A percentile compares a stretch with the other conserved stretches of the same genome.
phyloP scores from a whole-genome alignment of 1,140 invertebrate species.

The Bursaphelenchus mucronatus region DNA sequence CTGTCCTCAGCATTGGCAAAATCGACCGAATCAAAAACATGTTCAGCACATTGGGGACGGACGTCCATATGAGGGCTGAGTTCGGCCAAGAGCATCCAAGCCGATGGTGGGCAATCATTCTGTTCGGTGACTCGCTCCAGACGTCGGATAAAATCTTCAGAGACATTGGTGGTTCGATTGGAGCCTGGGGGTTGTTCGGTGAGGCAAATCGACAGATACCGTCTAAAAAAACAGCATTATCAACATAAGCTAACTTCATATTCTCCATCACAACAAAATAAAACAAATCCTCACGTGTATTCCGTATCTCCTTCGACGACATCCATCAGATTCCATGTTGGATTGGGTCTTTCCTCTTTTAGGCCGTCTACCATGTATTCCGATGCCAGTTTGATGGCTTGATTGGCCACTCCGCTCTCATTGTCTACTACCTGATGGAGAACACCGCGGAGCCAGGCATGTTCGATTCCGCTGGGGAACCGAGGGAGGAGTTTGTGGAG shows the following conservation, averaged over 20 bases:
- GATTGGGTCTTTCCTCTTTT: background rate
- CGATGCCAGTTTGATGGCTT: slow-evolving; percentile 33
- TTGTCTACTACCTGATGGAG: slow-evolving; percentile 40
- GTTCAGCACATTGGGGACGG: slow-evolving; percentile 16
- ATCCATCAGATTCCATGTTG: slow-evolving; percentile 11
- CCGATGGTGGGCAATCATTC: slow-evolving; percentile 21
- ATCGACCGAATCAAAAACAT: slow-evolving; percentile 21
- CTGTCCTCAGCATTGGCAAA: slow-evolving; percentile 18
- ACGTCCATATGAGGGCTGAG: slow-evolving; percentile 18
- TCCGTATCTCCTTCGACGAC: slow-evolving; percentile 4
- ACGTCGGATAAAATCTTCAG: slow-evolving; percentile 28
- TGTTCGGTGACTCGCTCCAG: slow-evolving; percentile 17
- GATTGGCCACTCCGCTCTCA: slow-evolving; percentile 28
- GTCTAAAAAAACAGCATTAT: slow-evolving; percentile 8
- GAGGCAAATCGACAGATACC: slow-evolving; percentile 16
- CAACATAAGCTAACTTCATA: background rate
- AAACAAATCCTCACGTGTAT: slow-evolving; percentile 10
- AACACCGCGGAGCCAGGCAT: slow-evolving; percentile 31
- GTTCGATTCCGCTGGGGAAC: slow-evolving; percentile 20
- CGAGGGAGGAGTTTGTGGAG: slow-evolving; percentile 30
- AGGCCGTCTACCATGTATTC: slow-evolving; percentile 16
- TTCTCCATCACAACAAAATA: too few species aligned
- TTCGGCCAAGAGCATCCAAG: slow-evolving; percentile 45
- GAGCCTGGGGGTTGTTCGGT: slow-evolving; percentile 13
- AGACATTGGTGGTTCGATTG: slow-evolving; percentile 18